A percentile compares a stretch with the other conserved stretches of the same genome.
Evolutionary conservation across 2,888 invertebrate genomes (phyloP).

Genomic region (Didymodactylos carnosus): DNA sequence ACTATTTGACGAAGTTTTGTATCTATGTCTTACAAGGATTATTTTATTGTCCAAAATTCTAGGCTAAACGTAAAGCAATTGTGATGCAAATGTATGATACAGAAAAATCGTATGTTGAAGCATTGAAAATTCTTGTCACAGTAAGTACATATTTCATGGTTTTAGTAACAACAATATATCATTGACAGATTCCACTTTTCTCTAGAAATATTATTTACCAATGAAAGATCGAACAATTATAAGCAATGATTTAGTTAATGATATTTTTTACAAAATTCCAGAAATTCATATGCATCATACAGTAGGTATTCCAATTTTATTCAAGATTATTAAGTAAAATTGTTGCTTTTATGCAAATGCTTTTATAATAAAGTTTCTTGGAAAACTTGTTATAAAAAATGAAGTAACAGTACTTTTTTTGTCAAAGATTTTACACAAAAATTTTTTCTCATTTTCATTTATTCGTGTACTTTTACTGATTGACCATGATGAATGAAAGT

Average conservation of each 20-base stretch:
- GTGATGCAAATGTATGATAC: slow-evolving; percentile 14
- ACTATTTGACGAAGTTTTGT: no score
- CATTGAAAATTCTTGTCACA: slow-evolving; percentile 9
- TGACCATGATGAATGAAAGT: no score
- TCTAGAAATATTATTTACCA: slow-evolving; percentile 14
- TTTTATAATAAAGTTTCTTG: no score
- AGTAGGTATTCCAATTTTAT: neutral
- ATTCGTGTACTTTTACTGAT: no score
- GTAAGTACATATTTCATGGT: no score
- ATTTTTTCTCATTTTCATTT: no score
- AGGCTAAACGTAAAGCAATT: slow-evolving; percentile 14
- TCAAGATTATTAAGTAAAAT: neutral
- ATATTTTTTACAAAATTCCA: slow-evolving; percentile 14
- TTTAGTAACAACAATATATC: neutral
- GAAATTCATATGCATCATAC: slow-evolving; percentile 15
- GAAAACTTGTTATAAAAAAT: no score
- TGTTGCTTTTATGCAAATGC: no score
- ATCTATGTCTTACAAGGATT: neutral
- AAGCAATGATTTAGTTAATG: slow-evolving; percentile 6
- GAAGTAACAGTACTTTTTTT: no score
- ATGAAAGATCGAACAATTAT: slow-evolving; percentile 11
- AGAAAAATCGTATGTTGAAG: slow-evolving; percentile 15
- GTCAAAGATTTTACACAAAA: no score
- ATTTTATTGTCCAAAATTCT: neutral
- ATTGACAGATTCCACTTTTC: neutral